Percentiles rank a stretch among this genome's conserved stretches.
Evolutionary conservation across 2,113 vertebrate genomes (phyloP).

Genomic region (Mustela nigripes): DNA sequence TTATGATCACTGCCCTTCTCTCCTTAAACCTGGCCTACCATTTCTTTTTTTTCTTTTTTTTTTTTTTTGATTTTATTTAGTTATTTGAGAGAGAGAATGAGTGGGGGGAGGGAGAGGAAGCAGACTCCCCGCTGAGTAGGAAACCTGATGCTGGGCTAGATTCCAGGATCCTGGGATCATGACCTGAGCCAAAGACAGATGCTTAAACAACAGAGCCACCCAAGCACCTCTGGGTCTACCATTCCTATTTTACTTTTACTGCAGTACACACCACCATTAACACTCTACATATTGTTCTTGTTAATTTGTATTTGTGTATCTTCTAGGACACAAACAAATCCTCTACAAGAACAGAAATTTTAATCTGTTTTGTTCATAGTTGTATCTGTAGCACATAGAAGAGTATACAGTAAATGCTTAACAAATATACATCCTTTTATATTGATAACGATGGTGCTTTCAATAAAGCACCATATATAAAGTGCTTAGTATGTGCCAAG

Average conservation of each 20-base stretch:
- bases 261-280: not conserved
- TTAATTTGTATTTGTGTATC: not conserved
- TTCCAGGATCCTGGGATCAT: too few relatives aligned
- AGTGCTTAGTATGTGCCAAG: not conserved
- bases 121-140: too few relatives aligned
- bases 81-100: too few relatives aligned
- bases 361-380: not conserved
- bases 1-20: not conserved
- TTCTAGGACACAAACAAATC: not conserved
- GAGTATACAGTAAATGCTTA: not conserved
- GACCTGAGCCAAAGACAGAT: too few relatives aligned
- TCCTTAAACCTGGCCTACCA: accelerated
- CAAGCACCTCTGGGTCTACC: too few relatives aligned
- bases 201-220: too few relatives aligned
- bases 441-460: not conserved
- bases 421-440: not conserved
- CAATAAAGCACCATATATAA: not conserved
- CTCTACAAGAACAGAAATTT: not conserved
- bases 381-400: not conserved
- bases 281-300: not conserved
- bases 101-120: too few relatives aligned
- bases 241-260: not conserved
- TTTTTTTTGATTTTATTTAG: too few relatives aligned
- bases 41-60: not conserved
- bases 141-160: too few relatives aligned